Evolutionary conservation across 1,140 invertebrate species (phyloP), one percentile per base, ranked within the genome.

Genomic region (Drosophila bocqueti): DNA sequence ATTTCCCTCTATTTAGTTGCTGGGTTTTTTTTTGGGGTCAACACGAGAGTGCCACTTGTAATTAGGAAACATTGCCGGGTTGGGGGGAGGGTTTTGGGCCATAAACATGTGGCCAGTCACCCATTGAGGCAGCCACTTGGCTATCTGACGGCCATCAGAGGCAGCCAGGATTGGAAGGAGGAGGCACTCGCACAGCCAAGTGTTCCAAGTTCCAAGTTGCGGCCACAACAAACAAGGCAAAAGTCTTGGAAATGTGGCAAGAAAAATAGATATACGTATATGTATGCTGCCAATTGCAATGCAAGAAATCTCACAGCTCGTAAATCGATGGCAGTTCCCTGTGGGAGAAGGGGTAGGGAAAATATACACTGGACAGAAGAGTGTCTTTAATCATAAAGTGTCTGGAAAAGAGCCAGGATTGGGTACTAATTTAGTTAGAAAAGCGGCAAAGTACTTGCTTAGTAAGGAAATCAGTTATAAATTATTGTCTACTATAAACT

Each of bases 301-400:
- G 83, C 81, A 84, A 68, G 74, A 87, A 81, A 90, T 87, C 87
- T 87, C 84, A 84, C 84, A 87, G 84, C 81, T 90, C 84, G 84
- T 87, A 87, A 90, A 87, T 87, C 77, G 83, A 86, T 71, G 75
- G 80, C 40, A 45, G 47, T 68, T 68, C 62, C 60, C 47, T 43
- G 40, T 50, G 59, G 59, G 59, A 81, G 45, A 50, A 11, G 34
- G 16, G 16, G 54, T 2, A 24, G 11, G 66, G 36, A 57, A 49
- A 24, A 24, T 36, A 10, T 52, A 42, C 61, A 71, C 55, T 36
- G 29, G 29, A 57, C 36, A 38, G 15, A 38, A 61, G 13, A 21
- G n/a, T 9, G 13, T 36, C 2, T 13, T 13, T 11, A 1, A 11
- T 0, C 3, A 36, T 36, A 11, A 36, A 36, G 34, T 36, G 34